Evolutionary conservation across 37 sponge, comb jelly and placozoan genomes (phyloP).

Genomic region (Eunapius fragilis): DNA sequence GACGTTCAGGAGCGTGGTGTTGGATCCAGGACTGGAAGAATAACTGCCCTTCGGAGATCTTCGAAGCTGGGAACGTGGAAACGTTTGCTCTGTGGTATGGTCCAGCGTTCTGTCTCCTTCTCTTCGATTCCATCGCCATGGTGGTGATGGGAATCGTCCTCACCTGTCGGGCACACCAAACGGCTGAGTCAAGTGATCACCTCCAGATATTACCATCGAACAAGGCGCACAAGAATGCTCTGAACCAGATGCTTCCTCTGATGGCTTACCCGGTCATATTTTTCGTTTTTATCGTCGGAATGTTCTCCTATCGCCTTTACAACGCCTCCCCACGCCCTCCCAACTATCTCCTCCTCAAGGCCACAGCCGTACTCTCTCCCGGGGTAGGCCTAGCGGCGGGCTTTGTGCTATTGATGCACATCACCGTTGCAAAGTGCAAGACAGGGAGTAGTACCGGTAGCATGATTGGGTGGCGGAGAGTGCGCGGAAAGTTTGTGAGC

Average conservation of each 20-base stretch:
- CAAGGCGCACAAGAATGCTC: neutral
- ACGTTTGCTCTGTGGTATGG: constrained; percentile 18
- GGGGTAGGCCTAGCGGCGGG: neutral
- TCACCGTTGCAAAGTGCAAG: neutral
- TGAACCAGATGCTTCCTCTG: neutral
- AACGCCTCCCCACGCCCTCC: neutral
- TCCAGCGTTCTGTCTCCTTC: neutral
- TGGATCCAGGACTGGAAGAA: constrained; percentile 1
- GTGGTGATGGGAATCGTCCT: neutral
- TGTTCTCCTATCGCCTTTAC: neutral
- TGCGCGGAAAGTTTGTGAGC: no score
- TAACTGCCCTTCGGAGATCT: neutral
- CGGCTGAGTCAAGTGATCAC: neutral
- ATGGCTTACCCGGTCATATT: neutral
- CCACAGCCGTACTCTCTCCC: neutral
- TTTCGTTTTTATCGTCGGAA: neutral
- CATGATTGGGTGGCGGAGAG: no score
- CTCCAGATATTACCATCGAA: neutral
- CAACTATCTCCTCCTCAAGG: neutral
- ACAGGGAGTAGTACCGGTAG: no score
- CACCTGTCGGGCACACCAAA: neutral
- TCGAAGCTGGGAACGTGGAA: neutral
- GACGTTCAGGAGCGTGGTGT: constrained; percentile 8
- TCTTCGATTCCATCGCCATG: neutral
- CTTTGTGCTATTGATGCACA: neutral